phyloP scores from a whole-genome alignment of 2,113 vertebrate species.

The Echinops telfairi region DNA sequence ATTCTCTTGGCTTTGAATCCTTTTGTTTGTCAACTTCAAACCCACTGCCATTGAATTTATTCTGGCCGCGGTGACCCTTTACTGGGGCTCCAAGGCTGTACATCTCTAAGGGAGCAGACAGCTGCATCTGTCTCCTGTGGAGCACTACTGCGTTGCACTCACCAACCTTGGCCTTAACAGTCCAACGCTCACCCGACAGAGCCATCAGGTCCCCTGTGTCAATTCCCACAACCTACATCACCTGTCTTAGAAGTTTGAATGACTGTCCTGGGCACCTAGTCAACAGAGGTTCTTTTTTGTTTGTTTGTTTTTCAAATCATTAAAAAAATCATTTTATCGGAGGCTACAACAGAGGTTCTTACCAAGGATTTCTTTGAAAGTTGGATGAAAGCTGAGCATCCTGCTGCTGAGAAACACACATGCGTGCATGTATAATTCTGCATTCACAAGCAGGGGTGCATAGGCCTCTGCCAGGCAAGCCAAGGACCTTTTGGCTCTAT shows the following conservation, averaged over 20 bases:
- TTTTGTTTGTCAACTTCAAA: not conserved
- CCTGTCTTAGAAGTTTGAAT: not conserved
- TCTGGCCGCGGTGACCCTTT: no score
- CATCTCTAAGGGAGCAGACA: no score
- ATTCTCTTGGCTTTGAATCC: not conserved
- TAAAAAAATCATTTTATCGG: no score
- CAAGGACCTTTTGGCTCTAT: not conserved
- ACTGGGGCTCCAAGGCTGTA: no score
- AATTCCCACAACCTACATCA: not conserved
- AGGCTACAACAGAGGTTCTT: not conserved
- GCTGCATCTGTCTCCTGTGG: no score
- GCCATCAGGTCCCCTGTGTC: no score
- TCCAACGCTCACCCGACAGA: no score
- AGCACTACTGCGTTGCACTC: no score
- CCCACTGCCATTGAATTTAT: no score
- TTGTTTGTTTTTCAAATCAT: no score
- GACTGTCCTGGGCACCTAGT: not conserved
- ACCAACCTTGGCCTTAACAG: no score
- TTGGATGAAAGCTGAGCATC: not conserved
- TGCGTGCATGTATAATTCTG: not conserved
- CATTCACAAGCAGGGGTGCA: not conserved
- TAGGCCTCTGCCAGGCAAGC: not conserved
- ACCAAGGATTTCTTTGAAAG: constrained; percentile 13
- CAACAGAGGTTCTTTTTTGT: not conserved
- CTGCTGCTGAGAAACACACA: not conserved